Evolutionary conservation across 2,888 invertebrate species (phyloP), one percentile per base, ranked within the genome.

Genomic region (Drosophila fulvimacula): DNA sequence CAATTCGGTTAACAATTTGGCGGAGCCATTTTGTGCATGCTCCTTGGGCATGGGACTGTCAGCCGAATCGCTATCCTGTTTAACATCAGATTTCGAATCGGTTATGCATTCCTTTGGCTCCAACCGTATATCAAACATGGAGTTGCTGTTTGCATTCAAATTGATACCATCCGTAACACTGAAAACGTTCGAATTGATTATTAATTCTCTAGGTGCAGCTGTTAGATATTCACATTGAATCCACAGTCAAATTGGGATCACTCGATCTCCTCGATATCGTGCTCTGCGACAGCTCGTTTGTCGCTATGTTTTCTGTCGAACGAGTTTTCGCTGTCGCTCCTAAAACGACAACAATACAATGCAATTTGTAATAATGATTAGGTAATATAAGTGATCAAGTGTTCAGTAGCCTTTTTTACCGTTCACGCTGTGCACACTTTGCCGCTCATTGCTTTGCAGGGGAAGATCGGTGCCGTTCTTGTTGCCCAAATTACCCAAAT

Each of bases 291-390:
- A 93, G 92, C 30, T 94, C 94, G 63, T 95, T 95, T 68, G 94
- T 95, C 76, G 96, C 93, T 63, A 98, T 93, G 92, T 98, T 96
- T 75, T 97, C 97, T 91, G 96, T 97, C 0, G 97, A 97, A 82
- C 97, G 94, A 24, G 97, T 97, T 91, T 97, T 97, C 0, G 95
- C 95, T 95, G 96, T 95, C 69, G 95, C 91, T 66, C 94, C 95
- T 90, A 55, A 3, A 76, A 59, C 13, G 9, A 15, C 3, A 7
- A 1, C 9, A 19, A 21, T 13, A 19, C 13, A 42, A 42, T 21
- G 0, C 3, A 13, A 13, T 21, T 15, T 3, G 13, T 13, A 19
- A 13, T 19, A 19, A 39, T 48, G 0, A 10, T 9, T 30, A 30
- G 2, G 10, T 1, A 30, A 38, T 41, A n/a, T 7, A 3, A 27